A percentile compares a stretch with the other conserved stretches of the same genome.
Conservation (phyloP, 2,888 invertebrate species). For the Drepana falcataria region DNA sequence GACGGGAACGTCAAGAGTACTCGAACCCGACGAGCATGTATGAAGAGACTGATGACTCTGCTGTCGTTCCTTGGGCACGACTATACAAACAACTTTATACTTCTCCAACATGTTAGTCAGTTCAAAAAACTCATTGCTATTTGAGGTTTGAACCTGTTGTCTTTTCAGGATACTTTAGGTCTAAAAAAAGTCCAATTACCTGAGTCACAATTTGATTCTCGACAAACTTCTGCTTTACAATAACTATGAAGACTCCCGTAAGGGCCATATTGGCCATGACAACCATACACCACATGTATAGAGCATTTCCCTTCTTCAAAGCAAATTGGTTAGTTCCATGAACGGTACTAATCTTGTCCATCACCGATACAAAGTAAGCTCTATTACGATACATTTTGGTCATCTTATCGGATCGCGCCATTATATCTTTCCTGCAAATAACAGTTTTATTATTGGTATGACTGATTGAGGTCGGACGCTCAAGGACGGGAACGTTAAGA, state of each 20-base stretch:
- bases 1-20: no score
- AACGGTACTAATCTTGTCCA: constrained; percentile 40
- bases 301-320: constrained; percentile 22
- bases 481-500: no score
- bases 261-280: constrained; percentile 32
- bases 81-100: no score
- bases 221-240: constrained; percentile 46
- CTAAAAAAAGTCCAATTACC: constrained; percentile 22
- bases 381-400: constrained; percentile 1
- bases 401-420: constrained; percentile 11
- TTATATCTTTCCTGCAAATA: constrained; percentile 7
- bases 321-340: constrained; percentile 45
- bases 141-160: no score
- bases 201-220: constrained; percentile 52
- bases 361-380: constrained; percentile 8
- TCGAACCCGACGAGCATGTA: no score
- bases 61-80: no score
- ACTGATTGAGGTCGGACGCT: background rate
- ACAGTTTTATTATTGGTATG: background rate
- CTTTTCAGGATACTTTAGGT: no score
- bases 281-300: constrained; percentile 33
- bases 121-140: no score
- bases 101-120: no score
- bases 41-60: no score
- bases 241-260: constrained; percentile 38